Conservation (phyloP, 1,140 invertebrate genomes). For the Brachionus angularis region DNA sequence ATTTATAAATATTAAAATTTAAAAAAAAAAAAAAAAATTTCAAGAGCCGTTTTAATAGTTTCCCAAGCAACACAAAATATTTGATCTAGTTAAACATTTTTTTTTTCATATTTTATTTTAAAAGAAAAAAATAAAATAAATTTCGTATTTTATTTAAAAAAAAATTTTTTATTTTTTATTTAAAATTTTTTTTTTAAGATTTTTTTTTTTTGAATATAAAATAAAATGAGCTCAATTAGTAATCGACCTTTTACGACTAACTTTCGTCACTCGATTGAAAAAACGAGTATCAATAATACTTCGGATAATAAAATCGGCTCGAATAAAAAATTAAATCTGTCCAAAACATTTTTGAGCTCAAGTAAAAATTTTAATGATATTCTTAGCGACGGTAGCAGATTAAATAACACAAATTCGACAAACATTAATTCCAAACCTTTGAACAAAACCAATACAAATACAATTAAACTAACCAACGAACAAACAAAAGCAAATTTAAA, state of each 20-base stretch:
- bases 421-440: background rate
- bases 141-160: too few relatives aligned
- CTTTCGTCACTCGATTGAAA: constrained; percentile 33
- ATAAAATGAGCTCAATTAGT: background rate
- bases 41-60: too few relatives aligned
- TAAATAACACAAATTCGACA: background rate
- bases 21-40: too few relatives aligned
- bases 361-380: constrained; percentile 32
- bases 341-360: constrained; percentile 4
- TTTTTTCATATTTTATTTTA: too few relatives aligned
- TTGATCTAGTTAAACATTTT: too few relatives aligned
- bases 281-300: background rate
- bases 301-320: constrained; percentile 10
- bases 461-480: background rate
- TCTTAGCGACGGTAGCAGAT: background rate
- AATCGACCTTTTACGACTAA: constrained; percentile 32
- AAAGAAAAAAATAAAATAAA: too few relatives aligned
- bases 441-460: too few relatives aligned
- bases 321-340: constrained; percentile 21
- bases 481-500: constrained; percentile 33
- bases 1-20: too few relatives aligned
- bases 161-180: too few relatives aligned
- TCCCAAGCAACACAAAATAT: too few relatives aligned
- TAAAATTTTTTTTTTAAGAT: too few relatives aligned
- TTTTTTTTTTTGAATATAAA: too few relatives aligned